phyloP scores from a whole-genome alignment of 2,797 vertebrate genomes.

The Poecilia gillii region DNA sequence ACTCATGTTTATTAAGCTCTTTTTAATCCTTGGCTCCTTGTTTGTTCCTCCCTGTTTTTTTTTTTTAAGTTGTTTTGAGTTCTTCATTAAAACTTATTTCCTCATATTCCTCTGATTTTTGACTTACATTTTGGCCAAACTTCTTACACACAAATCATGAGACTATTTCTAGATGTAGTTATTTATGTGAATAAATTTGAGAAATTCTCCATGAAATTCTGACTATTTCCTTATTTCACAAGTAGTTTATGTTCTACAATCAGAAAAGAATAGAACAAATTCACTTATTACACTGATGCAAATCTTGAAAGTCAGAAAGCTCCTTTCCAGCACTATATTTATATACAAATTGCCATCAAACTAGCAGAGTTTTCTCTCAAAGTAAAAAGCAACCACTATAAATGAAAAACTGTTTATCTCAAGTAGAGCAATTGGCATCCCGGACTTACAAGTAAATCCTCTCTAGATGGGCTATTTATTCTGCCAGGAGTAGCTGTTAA shows the following conservation, averaged over 20 bases:
- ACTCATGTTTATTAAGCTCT: too few species aligned
- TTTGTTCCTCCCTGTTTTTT: too few species aligned
- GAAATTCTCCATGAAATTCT: not conserved
- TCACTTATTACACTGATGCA: not conserved
- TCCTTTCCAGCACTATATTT: conserved; percentile 25
- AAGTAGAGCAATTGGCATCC: conserved; percentile 64
- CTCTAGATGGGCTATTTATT: conserved; percentile 45
- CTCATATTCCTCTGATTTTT: too few species aligned
- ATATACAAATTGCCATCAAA: conserved; percentile 32
- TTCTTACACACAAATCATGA: too few species aligned
- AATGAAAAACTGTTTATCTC: conserved; percentile 38
- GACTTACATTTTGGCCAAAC: too few species aligned
- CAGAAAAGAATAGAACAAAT: not conserved
- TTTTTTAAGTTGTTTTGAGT: too few species aligned
- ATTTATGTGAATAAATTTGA: not conserved
- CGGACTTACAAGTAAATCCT: conserved; percentile 72
- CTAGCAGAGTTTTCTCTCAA: conserved; percentile 33
- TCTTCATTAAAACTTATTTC: too few species aligned
- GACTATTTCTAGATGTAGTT: not conserved
- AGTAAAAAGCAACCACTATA: conserved; percentile 34
- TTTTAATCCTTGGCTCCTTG: too few species aligned
- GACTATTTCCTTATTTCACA: not conserved
- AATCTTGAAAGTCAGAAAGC: not conserved
- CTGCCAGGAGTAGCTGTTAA: conserved; percentile 56
- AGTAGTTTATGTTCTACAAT: not conserved